A percentile compares a stretch with the other conserved stretches of the same genome.
phyloP scores from a whole-genome alignment of 2,888 invertebrate species.

The Tetheella fluctuosa region DNA sequence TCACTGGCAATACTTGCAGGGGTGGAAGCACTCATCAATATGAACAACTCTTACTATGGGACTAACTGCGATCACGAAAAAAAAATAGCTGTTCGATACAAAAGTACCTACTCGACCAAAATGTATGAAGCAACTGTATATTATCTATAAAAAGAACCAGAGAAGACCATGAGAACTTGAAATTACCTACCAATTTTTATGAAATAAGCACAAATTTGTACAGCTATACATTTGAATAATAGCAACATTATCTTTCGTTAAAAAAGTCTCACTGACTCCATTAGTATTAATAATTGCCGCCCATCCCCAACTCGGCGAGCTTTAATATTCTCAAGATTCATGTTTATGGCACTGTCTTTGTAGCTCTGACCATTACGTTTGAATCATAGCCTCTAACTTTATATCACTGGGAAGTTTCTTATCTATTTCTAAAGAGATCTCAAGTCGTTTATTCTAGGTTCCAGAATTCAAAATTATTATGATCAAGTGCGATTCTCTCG shows the following conservation, averaged over 20 bases:
- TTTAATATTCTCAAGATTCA: slow-evolving; percentile 36
- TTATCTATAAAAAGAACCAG: too few relatives aligned
- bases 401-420: slow-evolving; percentile 47
- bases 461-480: slow-evolving; percentile 39
- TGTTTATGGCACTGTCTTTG: slow-evolving; percentile 41
- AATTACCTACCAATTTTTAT: not conserved
- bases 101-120: too few relatives aligned
- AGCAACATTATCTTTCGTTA: slow-evolving; percentile 10
- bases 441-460: slow-evolving; percentile 45
- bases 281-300: not conserved
- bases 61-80: too few relatives aligned
- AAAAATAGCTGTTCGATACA: too few relatives aligned
- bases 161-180: too few relatives aligned
- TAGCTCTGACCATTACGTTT: slow-evolving; percentile 33
- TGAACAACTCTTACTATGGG: too few relatives aligned
- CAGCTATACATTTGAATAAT: slow-evolving; percentile 1
- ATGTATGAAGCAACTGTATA: too few relatives aligned
- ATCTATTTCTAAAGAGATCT: slow-evolving; percentile 44
- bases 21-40: too few relatives aligned
- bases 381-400: slow-evolving; percentile 45
- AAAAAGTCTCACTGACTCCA: slow-evolving; percentile 7
- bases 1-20: too few relatives aligned
- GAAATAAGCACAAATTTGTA: slow-evolving; percentile 6
- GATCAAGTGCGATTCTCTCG: slow-evolving; percentile 27
- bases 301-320: slow-evolving; percentile 9